Evolutionary conservation across 2,113 vertebrate genomes (phyloP).

Genomic region (Callipepla squamata): DNA sequence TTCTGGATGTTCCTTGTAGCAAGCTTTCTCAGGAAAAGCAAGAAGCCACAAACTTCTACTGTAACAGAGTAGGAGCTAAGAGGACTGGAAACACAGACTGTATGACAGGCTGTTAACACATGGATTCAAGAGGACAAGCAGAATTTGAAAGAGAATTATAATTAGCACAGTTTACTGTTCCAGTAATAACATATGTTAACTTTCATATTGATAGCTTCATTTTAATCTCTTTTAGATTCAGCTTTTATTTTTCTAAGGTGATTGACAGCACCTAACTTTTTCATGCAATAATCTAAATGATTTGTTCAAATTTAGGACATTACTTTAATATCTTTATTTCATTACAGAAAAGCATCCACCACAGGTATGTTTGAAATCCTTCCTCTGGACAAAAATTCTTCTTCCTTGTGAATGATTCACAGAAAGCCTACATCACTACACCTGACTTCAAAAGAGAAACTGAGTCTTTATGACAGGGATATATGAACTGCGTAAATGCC

Average conservation of each 20-base stretch:
- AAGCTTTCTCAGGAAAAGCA: neutral
- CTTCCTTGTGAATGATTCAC: constrained; percentile 40
- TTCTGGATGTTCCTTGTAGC: neutral
- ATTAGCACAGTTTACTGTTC: neutral
- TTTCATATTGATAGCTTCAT: neutral
- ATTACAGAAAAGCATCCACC: neutral
- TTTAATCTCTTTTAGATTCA: neutral
- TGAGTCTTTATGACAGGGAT: constrained; percentile 71
- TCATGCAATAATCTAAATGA: neutral
- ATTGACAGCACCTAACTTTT: neutral
- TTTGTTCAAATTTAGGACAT: neutral
- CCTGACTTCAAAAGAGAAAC: constrained; percentile 57
- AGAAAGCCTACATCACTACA: constrained; percentile 8
- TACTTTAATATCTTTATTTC: neutral
- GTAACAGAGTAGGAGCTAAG: neutral
- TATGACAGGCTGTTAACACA: neutral
- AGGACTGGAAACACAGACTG: neutral
- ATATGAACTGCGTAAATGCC: constrained; percentile 67
- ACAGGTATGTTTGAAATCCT: neutral
- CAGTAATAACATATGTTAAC: neutral
- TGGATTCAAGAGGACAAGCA: neutral
- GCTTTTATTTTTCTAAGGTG: neutral
- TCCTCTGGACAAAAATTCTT: neutral
- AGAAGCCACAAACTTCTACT: neutral
- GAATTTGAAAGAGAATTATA: neutral